Conservation (phyloP, 2,797 vertebrate species). For the Valencia hispanica region DNA sequence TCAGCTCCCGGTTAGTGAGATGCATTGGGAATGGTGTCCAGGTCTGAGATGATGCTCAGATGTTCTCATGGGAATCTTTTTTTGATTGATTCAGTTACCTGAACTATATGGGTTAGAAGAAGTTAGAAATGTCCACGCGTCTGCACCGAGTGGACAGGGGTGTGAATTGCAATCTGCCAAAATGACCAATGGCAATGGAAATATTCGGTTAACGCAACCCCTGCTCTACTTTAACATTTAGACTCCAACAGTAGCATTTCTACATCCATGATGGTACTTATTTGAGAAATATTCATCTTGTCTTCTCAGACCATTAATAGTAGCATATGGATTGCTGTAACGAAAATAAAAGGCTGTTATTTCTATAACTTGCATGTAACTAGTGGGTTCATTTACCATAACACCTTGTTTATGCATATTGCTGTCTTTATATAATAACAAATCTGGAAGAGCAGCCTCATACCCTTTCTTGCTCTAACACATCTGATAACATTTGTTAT, state of each 20-base stretch:
- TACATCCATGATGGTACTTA: not conserved
- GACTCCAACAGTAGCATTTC: not conserved
- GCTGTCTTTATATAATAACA: slow-evolving; percentile 37
- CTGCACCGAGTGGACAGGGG: too few relatives aligned
- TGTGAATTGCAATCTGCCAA: too few relatives aligned
- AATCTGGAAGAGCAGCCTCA: slow-evolving; percentile 31
- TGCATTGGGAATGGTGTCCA: too few relatives aligned
- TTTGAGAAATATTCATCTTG: not conserved
- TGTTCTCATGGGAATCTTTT: too few relatives aligned
- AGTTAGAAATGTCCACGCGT: too few relatives aligned
- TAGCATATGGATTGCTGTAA: slow-evolving; percentile 9
- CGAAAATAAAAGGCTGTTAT: not conserved
- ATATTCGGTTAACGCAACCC: too few relatives aligned
- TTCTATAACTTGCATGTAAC: slow-evolving; percentile 10
- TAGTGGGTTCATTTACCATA: slow-evolving; percentile 28
- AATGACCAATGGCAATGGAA: too few relatives aligned
- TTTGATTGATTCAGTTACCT: too few relatives aligned
- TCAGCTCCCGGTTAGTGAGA: too few relatives aligned
- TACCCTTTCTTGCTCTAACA: slow-evolving; percentile 10
- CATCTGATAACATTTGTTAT: slow-evolving; percentile 68
- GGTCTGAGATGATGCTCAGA: too few relatives aligned
- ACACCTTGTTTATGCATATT: slow-evolving; percentile 22
- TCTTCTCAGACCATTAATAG: slow-evolving; percentile 18
- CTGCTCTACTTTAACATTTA: slow-evolving; percentile 9
- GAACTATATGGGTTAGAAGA: too few relatives aligned